Evolutionary conservation across 1,140 invertebrate genomes (phyloP).

Genomic region (Temnothorax longispinosus): DNA sequence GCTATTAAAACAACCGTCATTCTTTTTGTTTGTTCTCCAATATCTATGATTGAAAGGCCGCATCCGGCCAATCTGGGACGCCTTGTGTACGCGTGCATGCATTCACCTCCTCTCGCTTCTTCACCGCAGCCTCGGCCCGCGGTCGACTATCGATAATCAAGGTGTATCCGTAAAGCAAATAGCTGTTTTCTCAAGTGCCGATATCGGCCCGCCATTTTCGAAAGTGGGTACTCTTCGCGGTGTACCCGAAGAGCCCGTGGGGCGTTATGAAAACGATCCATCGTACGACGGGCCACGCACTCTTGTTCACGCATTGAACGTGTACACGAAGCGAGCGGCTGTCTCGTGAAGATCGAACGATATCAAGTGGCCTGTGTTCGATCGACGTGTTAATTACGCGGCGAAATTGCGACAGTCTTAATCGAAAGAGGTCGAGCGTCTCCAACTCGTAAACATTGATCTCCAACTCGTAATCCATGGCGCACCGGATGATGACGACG

Average conservation of each 20-base stretch:
- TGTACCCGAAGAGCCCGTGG: background rate
- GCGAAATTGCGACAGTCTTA: conserved; percentile 52
- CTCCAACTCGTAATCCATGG: conserved; percentile 53
- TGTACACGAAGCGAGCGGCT: background rate
- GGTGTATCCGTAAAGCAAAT: conserved; percentile 68
- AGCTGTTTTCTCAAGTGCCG: conserved; percentile 63
- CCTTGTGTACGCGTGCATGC: background rate
- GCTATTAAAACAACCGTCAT: background rate
- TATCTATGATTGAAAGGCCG: conserved; percentile 34
- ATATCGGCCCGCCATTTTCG: conserved; percentile 49
- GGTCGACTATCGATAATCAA: conserved; percentile 66
- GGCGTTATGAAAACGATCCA: conserved; percentile 22
- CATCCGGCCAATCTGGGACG: conserved; percentile 30
- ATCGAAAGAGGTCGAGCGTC: conserved; percentile 72
- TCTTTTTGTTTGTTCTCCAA: background rate
- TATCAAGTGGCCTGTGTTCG: conserved; percentile 44
- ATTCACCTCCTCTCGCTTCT: background rate
- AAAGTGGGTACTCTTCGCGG: conserved; percentile 42
- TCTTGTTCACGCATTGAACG: background rate
- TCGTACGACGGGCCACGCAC: background rate
- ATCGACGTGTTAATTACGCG: conserved; percentile 72
- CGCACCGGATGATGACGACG: background rate
- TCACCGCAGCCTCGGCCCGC: background rate
- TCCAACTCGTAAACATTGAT: conserved; percentile 59
- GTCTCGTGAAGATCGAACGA: conserved; percentile 2